Percentiles rank a stretch among this genome's conserved stretches.
These are phyloP conservation scores for Chelidonichthys spinosus DNA, from an alignment of 2,797 vertebrate species.

Conservation along the genomic window DNA sequence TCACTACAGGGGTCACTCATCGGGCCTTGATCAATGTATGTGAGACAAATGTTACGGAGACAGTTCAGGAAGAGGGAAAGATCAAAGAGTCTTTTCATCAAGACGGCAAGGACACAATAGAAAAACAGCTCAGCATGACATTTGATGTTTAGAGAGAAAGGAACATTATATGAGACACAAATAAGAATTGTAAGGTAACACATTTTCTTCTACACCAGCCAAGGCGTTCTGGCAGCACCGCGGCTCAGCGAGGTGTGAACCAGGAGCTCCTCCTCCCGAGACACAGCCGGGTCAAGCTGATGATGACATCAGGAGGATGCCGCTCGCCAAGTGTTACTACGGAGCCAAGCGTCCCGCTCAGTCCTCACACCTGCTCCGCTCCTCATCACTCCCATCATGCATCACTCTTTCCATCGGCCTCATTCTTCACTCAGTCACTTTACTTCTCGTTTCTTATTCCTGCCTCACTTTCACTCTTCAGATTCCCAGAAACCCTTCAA, in stretches of 20 bases:
- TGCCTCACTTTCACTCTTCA: background rate
- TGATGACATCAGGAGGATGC: conserved; percentile 40
- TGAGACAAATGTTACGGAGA: no score
- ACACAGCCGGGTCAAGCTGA: conserved; percentile 43
- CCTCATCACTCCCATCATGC: conserved; percentile 29
- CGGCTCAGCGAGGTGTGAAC: conserved; percentile 41
- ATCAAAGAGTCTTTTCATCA: no score
- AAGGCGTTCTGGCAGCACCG: no score
- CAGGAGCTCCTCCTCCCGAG: conserved; percentile 35
- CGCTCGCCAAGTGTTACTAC: conserved; percentile 54
- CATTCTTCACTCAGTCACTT: conserved; percentile 43
- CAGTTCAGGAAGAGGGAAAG: no score
- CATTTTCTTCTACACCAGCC: no score
- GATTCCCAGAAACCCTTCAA: background rate
- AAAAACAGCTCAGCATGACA: no score
- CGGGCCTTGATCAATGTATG: no score
- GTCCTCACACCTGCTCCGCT: conserved; percentile 45
- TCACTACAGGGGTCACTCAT: no score
- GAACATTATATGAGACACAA: no score
- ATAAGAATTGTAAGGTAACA: no score
- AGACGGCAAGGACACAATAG: no score
- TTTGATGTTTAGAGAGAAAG: no score
- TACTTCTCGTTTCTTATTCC: conserved; percentile 14
- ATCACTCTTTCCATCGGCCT: conserved; percentile 33
- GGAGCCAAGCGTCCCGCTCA: conserved; percentile 41